A percentile compares a stretch with the other conserved stretches of the same genome.
phyloP scores from a whole-genome alignment of 2,797 vertebrate genomes.

The Ceryle rudis region DNA sequence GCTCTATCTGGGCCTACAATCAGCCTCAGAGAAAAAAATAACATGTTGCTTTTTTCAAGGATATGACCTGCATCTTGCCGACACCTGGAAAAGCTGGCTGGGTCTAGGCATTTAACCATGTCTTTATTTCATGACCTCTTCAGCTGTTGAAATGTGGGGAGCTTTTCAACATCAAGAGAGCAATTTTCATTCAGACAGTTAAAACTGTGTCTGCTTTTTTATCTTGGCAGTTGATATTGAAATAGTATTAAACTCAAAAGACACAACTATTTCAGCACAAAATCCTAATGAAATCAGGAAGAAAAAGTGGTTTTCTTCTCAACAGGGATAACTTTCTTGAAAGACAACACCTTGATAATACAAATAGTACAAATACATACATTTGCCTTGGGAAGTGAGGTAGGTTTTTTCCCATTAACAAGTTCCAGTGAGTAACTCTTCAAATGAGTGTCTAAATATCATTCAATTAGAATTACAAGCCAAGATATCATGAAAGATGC shows the following conservation, averaged over 20 bases:
- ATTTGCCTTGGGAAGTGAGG: background rate
- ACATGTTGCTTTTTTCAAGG: background rate
- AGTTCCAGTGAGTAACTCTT: background rate
- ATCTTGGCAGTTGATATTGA: background rate
- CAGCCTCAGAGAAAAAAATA: background rate
- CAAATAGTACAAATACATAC: background rate
- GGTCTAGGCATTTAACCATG: background rate
- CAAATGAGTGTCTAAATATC: background rate
- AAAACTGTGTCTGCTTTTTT: background rate
- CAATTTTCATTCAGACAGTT: background rate
- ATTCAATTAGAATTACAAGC: background rate
- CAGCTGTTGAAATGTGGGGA: background rate
- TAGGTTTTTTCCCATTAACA: background rate
- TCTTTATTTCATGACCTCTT: background rate
- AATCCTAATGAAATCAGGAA: background rate
- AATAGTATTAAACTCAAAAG: background rate
- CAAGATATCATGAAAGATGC: background rate
- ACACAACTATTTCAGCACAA: background rate
- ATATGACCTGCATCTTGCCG: background rate
- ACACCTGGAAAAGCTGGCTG: background rate
- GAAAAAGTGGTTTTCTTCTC: background rate
- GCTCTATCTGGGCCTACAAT: background rate
- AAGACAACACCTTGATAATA: background rate
- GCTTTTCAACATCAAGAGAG: background rate
- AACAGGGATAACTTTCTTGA: background rate